Conservation (phyloP, 2,113 vertebrate genomes). For the Cinclus mexicanus region DNA sequence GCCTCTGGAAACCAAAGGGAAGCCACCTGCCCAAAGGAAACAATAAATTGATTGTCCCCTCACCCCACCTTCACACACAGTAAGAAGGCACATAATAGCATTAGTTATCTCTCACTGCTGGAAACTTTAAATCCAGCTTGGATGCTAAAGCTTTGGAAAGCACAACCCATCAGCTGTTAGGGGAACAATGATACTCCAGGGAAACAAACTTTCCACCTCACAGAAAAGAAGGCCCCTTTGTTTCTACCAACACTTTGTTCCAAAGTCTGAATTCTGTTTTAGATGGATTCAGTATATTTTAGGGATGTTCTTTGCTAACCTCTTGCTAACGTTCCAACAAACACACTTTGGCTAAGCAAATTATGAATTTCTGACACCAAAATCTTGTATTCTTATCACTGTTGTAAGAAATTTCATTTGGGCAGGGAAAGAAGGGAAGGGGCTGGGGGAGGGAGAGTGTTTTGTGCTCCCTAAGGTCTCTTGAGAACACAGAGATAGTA, state of each 20-base stretch:
- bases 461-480: background rate
- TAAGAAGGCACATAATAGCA: background rate
- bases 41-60: background rate
- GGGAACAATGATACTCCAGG: background rate
- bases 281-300: background rate
- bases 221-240: background rate
- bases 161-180: background rate
- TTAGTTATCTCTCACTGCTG: background rate
- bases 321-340: background rate
- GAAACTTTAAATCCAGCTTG: background rate
- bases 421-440: accelerated
- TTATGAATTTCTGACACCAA: background rate
- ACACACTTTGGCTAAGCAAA: background rate
- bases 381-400: background rate
- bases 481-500: background rate
- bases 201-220: background rate
- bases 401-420: background rate
- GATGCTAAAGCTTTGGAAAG: background rate
- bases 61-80: background rate
- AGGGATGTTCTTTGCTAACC: background rate
- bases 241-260: background rate
- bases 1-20: background rate
- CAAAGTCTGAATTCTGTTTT: background rate
- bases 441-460: accelerated
- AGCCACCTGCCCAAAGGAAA: background rate